phyloP scores from a whole-genome alignment of 2,113 vertebrate species.

The Carassius gibelio region DNA sequence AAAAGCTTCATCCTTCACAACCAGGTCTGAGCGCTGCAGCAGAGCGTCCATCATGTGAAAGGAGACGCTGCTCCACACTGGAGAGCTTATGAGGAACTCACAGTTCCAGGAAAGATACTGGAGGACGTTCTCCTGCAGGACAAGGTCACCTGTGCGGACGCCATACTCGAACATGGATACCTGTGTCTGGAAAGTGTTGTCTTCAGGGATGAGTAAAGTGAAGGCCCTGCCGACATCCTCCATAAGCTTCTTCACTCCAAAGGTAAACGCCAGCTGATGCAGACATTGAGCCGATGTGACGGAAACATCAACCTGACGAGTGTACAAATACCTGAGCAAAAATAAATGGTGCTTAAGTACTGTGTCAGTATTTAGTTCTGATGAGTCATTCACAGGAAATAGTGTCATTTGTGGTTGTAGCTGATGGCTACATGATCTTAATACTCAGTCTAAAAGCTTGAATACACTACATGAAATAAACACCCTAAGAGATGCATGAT shows the following conservation, averaged over 20 bases:
- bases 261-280: constrained; percentile 74
- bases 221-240: constrained; percentile 71
- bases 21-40: constrained; percentile 72
- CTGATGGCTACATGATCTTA: no score
- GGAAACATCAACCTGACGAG: constrained; percentile 68
- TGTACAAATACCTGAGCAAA: constrained; percentile 76
- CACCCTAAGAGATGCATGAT: no score
- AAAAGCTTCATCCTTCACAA: constrained; percentile 71
- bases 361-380: no score
- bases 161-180: constrained; percentile 72
- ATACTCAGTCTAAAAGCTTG: no score
- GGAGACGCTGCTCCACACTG: constrained; percentile 64
- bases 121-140: constrained; percentile 73
- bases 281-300: constrained; percentile 72
- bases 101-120: constrained; percentile 78
- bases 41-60: constrained; percentile 61
- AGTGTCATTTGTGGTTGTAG: no score
- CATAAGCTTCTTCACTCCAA: constrained; percentile 67
- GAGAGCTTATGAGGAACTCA: constrained; percentile 63
- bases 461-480: no score
- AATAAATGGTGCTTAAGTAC: neutral
- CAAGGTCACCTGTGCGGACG: constrained; percentile 60
- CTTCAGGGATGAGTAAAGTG: constrained; percentile 70
- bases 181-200: constrained; percentile 67
- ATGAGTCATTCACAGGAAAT: no score